phyloP scores from a whole-genome alignment of 2,888 invertebrate genomes.

The Tiliacea aurago region DNA sequence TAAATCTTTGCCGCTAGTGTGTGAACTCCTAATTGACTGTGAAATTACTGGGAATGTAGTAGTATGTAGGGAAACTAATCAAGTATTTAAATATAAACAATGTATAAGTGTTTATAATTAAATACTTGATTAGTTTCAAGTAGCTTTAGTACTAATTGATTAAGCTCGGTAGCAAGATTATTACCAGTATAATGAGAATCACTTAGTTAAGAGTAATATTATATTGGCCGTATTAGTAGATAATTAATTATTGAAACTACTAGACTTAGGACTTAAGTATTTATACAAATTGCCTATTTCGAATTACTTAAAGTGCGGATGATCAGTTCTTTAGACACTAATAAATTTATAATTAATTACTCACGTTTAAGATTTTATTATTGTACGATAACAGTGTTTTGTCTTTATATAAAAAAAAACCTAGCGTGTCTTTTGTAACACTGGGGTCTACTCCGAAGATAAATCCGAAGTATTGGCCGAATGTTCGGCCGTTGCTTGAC shows the following conservation, averaged over 20 bases:
- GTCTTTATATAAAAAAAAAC: neutral
- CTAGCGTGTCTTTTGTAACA: neutral
- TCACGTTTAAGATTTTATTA: neutral
- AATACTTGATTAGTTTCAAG: conserved; percentile 15
- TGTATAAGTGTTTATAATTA: neutral
- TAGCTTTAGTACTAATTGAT: conserved; percentile 15
- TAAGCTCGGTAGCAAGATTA: neutral
- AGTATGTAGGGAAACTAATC: too few relatives aligned
- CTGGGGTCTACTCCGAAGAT: too few relatives aligned
- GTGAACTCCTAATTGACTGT: neutral
- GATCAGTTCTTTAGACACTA: neutral
- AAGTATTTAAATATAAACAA: too few relatives aligned
- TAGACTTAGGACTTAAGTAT: neutral
- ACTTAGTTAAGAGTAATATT: conserved; percentile 4
- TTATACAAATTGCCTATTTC: neutral
- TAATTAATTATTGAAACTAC: conserved; percentile 30
- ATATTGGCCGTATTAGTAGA: neutral
- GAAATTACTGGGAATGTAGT: neutral
- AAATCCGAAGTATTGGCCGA: too few relatives aligned
- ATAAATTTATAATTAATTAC: too few relatives aligned
- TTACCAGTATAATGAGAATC: conserved; percentile 3
- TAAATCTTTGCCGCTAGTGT: neutral
- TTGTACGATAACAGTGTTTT: neutral
- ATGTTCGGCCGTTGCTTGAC: too few relatives aligned
- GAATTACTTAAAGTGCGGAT: neutral